These are phyloP conservation scores for Psittacus erithacus DNA, from an alignment of 2,113 vertebrate genomes.

Conservation along the genomic window DNA sequence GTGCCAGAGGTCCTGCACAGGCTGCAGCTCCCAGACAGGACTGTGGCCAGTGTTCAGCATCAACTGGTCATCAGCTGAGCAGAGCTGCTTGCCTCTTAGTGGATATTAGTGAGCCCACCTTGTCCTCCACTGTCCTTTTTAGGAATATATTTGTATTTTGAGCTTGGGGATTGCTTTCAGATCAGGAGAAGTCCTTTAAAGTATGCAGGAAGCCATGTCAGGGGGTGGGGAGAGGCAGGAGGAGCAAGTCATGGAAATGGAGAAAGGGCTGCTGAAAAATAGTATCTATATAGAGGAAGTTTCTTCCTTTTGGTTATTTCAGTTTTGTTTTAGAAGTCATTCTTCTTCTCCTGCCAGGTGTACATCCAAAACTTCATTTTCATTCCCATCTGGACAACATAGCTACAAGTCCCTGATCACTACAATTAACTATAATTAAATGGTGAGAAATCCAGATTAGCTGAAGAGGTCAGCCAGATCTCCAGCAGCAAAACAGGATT, in stretches of 20 bases:
- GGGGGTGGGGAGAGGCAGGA: background rate
- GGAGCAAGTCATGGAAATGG: background rate
- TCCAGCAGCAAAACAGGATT: background rate
- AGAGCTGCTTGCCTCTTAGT: background rate
- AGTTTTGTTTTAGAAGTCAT: background rate
- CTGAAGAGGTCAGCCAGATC: background rate
- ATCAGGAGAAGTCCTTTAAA: background rate
- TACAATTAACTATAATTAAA: background rate
- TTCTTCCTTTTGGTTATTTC: background rate
- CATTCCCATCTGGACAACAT: background rate
- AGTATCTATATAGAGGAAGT: accelerated
- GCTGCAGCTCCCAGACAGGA: background rate
- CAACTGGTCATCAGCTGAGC: background rate
- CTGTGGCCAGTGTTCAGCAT: background rate
- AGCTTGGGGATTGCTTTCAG: background rate
- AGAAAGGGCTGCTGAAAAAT: background rate
- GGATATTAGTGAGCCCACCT: background rate
- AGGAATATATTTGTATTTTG: background rate
- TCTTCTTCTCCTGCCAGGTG: background rate
- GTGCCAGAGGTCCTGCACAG: background rate
- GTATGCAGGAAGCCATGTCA: background rate
- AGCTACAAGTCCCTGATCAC: background rate
- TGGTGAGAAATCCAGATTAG: slow-evolving; percentile 2
- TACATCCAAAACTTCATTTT: background rate
- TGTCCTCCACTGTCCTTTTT: background rate